These are phyloP conservation scores for Campopleginae sp. DNA, from an alignment of 2,888 invertebrate species.

Conservation along the genomic window DNA sequence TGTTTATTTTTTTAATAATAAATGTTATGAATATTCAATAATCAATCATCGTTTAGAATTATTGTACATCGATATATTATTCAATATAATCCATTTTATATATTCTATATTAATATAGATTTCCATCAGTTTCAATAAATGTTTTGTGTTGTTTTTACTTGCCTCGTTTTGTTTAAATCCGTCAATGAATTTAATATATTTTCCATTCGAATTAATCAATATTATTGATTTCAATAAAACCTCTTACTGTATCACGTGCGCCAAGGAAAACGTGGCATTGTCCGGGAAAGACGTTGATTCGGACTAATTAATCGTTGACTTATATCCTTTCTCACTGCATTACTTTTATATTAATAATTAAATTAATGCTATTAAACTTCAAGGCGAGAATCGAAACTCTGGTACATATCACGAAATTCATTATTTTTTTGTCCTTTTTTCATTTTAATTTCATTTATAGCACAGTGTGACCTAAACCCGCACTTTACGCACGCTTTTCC, in stretches of 20 bases:
- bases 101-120: conserved; percentile 82
- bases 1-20: conserved; percentile 72
- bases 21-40: conserved; percentile 75
- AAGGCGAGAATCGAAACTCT: conserved; percentile 50
- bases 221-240: conserved; percentile 64
- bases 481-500: too few species aligned
- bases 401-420: conserved; percentile 54
- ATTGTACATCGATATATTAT: conserved; percentile 84
- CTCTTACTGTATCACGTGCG: conserved; percentile 78
- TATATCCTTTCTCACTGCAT: conserved; percentile 43
- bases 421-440: conserved; percentile 28
- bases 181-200: conserved; percentile 70
- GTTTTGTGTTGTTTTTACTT: conserved; percentile 62
- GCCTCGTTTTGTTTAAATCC: conserved; percentile 68
- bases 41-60: conserved; percentile 82
- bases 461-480: too few species aligned
- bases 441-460: conserved; percentile 28
- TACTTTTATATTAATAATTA: conserved; percentile 38
- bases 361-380: conserved; percentile 50
- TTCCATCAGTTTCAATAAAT: conserved; percentile 80
- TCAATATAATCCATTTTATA: conserved; percentile 83
- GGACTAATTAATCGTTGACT: conserved; percentile 56
- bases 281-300: conserved; percentile 75
- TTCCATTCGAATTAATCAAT: conserved; percentile 64
- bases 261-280: conserved; percentile 77